Evolutionary conservation across 2,797 vertebrate species (phyloP), one percentile per base, ranked within the genome.

Genomic region (Poecile montanus): DNA sequence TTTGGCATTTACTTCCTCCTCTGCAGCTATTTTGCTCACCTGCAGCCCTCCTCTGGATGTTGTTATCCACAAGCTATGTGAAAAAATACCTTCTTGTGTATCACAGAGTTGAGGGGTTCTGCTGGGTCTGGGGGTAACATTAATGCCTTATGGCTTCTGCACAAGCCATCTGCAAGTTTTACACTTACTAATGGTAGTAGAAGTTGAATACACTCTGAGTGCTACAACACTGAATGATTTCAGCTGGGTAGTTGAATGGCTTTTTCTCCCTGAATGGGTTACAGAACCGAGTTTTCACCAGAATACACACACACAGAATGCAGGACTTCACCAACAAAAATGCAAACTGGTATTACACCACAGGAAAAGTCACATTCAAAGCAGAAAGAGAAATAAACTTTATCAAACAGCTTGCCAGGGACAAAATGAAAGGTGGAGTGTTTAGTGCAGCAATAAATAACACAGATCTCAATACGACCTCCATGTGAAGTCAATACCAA

Each of bases 401-500:
- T 19, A 56, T 77, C n/a, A 78, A 82, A 40, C 14, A 66, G 8
- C 21, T 58, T 88, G 48, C 36, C 23, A 53, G 56, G 1, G 0
- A 75, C 47, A 68, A 72, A 91, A 81, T 38, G 18, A 88, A 85
- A 78, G 26, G 21, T 76, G 21, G 20, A n/a, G 25, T 70, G 34
- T 85, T 91, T 88, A 88, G 80, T n/a, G 30, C 1, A 2, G 29
- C 57, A 85, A 74, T 93, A 95, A 94, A 93, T 88, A 84, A 86
- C 56, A 9, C 34, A 44, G 47, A 89, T 94, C 58, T 88, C 60
- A 78, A 56, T 56, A 79, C 1, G 4, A 86, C 32, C 63, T 86
- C n/a, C 74, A 62, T 73, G 40, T 56, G 45, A 26, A 85, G 77
- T 94, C 73, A 94, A 78, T 94, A 93, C 44, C 83, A 86, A 81